phyloP scores from a whole-genome alignment of 2,797 vertebrate species.

The Eulemur mongoz region DNA sequence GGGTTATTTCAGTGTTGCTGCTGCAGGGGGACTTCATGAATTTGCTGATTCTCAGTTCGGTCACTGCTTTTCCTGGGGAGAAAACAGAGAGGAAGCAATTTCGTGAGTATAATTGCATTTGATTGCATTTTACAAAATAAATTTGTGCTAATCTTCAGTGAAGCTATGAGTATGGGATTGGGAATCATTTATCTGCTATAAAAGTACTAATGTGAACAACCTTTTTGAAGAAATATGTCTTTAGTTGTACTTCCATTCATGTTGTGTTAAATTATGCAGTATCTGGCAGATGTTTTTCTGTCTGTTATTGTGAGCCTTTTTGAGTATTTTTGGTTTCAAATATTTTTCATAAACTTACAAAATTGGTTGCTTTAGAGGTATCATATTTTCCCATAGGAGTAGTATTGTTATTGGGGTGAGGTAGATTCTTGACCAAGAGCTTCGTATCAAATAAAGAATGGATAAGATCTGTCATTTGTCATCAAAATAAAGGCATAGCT shows the following conservation, averaged over 20 bases:
- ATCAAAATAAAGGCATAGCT: conserved; percentile 22
- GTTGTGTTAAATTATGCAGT: background rate
- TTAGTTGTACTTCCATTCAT: background rate
- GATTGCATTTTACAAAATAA: conserved; percentile 51
- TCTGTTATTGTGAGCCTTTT: conserved; percentile 21
- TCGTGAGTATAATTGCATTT: conserved; percentile 90
- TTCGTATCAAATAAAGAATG: conserved; percentile 21
- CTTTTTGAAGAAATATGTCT: conserved; percentile 23
- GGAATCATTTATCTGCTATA: background rate
- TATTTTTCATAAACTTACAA: conserved; percentile 16
- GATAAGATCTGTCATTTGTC: background rate
- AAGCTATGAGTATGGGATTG: background rate
- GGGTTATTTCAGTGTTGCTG: conserved; percentile 99
- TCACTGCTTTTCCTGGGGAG: conserved; percentile 99
- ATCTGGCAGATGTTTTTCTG: conserved; percentile 33
- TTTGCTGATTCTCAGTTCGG: conserved; percentile 99
- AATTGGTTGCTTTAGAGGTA: conserved; percentile 34
- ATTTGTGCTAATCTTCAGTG: background rate
- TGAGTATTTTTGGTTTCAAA: conserved; percentile 10
- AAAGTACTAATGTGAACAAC: background rate
- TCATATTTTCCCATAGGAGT: background rate
- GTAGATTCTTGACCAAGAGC: background rate
- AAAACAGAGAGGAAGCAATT: conserved; percentile 99
- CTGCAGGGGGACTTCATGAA: conserved; percentile 97
- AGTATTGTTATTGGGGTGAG: background rate